Conservation (phyloP, 2,113 vertebrate genomes). For the Laticauda laticaudata region DNA sequence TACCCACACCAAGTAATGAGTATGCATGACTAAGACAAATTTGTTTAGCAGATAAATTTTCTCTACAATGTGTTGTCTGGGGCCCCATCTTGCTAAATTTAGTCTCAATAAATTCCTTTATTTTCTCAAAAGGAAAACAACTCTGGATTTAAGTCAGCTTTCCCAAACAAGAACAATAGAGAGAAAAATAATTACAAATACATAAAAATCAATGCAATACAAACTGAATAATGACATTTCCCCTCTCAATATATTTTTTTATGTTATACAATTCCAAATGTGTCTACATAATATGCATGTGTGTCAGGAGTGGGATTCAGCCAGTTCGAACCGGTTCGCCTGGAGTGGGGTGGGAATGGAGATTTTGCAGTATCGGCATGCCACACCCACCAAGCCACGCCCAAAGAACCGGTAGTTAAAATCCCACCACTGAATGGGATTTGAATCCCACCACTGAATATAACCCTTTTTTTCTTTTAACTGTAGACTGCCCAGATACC, state of each 20-base stretch:
- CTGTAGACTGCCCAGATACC: not conserved
- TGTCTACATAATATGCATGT: not conserved
- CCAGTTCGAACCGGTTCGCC: no score
- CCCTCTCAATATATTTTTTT: not conserved
- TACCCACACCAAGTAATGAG: not conserved
- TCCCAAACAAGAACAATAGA: not conserved
- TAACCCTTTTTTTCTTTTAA: not conserved
- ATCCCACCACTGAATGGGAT: no score
- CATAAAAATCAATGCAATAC: not conserved
- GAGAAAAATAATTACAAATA: not conserved
- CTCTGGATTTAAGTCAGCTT: not conserved
- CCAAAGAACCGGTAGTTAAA: no score
- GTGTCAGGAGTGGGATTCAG: no score
- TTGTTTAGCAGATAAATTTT: not conserved
- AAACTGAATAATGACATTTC: not conserved
- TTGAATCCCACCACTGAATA: no score
- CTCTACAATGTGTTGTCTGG: not conserved
- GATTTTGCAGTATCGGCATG: no score
- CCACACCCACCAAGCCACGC: no score
- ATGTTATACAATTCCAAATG: not conserved
- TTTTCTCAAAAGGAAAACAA: not conserved
- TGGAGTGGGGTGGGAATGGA: no score
- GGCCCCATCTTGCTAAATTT: not conserved
- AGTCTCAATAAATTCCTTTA: not conserved
- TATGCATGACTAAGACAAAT: not conserved